Percentiles rank a stretch among this genome's conserved stretches.
phyloP scores from a whole-genome alignment of 2,797 vertebrate genomes.

The Dendrocincla tyrannina region DNA sequence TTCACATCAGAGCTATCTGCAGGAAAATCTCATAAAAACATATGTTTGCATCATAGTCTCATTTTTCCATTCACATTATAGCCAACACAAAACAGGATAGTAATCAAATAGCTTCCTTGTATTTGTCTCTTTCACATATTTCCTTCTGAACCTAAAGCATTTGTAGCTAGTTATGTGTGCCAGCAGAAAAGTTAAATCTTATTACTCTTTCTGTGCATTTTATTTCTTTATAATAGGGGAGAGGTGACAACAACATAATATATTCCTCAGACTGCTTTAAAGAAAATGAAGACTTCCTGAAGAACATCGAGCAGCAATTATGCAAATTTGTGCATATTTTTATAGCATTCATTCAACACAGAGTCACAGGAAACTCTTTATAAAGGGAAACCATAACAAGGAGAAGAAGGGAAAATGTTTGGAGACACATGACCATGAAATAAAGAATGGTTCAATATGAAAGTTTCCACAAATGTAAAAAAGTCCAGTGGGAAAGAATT shows the following conservation, averaged over 20 bases:
- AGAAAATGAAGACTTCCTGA: background rate
- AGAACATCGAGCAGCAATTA: background rate
- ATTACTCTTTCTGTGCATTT: background rate
- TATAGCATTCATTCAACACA: background rate
- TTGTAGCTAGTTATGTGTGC: background rate
- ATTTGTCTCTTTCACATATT: background rate
- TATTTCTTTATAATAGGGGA: background rate
- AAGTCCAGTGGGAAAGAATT: background rate
- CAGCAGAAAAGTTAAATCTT: background rate
- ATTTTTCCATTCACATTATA: background rate
- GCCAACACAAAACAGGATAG: background rate
- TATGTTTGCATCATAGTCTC: background rate
- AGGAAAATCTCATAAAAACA: constrained; percentile 4
- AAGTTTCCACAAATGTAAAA: background rate
- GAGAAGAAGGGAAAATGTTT: background rate
- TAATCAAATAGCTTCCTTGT: background rate
- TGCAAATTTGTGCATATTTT: background rate
- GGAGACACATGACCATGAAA: background rate
- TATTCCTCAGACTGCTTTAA: background rate
- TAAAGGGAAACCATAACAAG: background rate
- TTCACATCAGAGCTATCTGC: constrained; percentile 17
- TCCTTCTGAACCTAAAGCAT: background rate
- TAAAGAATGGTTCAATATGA: background rate
- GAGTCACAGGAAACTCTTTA: background rate
- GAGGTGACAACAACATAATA: background rate